Conservation (phyloP, 2,113 vertebrate genomes). For the Nothoprocta pentlandii region DNA sequence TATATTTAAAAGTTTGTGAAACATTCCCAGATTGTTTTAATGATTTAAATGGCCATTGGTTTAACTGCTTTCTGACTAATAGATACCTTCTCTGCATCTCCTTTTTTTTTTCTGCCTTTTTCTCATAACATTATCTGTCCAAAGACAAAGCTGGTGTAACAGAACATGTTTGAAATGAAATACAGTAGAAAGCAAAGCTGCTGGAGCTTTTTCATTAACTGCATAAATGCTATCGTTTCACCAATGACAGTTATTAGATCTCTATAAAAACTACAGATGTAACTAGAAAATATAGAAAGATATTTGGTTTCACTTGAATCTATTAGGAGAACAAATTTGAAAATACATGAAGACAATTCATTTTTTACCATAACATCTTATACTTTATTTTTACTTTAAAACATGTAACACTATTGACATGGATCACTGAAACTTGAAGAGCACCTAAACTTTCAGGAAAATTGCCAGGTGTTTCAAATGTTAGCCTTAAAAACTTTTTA, state of each 20-base stretch:
- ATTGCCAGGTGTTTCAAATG: background rate
- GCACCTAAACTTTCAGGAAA: background rate
- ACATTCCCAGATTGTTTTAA: background rate
- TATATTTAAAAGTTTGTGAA: background rate
- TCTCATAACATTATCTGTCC: background rate
- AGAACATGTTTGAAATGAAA: background rate
- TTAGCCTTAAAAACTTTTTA: background rate
- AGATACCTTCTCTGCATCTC: background rate
- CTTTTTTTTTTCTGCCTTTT: background rate
- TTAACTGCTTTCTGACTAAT: background rate
- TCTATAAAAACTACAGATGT: background rate
- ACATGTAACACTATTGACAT: background rate
- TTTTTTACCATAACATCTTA: background rate
- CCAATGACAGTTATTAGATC: background rate
- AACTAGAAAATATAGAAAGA: background rate
- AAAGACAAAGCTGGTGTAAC: background rate
- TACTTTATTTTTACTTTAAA: background rate
- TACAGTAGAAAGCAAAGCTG: background rate
- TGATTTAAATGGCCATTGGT: background rate
- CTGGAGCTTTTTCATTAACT: background rate
- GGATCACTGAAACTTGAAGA: background rate
- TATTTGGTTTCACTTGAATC: background rate
- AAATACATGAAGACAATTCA: background rate
- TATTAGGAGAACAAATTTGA: background rate
- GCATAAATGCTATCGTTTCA: background rate